Conservation (phyloP, 2,113 vertebrate species). For the Vulpes ferrilata region DNA sequence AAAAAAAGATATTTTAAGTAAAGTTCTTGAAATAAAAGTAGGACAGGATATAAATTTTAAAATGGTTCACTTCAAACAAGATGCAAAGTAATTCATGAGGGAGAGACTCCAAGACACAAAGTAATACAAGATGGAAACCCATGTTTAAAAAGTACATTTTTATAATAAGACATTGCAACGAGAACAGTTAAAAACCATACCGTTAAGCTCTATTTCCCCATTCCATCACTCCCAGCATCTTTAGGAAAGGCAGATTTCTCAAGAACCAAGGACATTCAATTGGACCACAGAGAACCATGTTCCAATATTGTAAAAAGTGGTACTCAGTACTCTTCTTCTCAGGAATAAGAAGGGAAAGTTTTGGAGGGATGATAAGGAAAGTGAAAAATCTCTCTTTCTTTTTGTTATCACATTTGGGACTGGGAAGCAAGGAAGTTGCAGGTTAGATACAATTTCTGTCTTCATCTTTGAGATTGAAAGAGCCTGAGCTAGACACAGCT, state of each 20-base stretch:
- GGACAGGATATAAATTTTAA: conserved; percentile 82
- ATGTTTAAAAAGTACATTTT: conserved; percentile 59
- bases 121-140: conserved; percentile 62
- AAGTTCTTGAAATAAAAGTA: conserved; percentile 82
- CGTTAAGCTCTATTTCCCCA: neutral
- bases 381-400: neutral
- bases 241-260: neutral
- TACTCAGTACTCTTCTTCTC: neutral
- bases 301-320: neutral
- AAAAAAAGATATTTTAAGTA: conserved; percentile 77
- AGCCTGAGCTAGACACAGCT: neutral
- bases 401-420: neutral
- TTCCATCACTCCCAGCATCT: neutral
- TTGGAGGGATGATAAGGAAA: neutral
- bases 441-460: neutral
- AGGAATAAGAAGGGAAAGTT: neutral
- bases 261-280: neutral
- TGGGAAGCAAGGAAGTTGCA: neutral
- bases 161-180: conserved; percentile 38
- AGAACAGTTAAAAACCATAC: neutral
- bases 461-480: neutral
- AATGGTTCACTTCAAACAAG: conserved; percentile 80
- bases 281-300: neutral
- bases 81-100: conserved; percentile 78
- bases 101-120: conserved; percentile 70